These are phyloP conservation scores for Gymnocypris eckloni DNA, from an alignment of 2,797 vertebrate genomes.

Conservation along the genomic window DNA sequence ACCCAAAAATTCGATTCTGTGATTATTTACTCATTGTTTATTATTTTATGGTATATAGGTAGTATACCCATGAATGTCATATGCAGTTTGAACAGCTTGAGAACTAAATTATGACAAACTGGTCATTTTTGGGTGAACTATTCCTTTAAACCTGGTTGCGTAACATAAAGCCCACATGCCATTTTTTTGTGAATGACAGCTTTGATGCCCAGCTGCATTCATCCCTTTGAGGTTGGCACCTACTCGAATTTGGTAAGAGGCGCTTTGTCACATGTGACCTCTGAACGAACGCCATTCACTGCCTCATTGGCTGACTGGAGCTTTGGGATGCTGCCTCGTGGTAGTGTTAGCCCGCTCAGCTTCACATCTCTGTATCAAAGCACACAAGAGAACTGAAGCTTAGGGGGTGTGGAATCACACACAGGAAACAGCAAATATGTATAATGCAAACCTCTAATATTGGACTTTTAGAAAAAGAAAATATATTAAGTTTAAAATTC, in stretches of 20 bases:
- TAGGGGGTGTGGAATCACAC: constrained; percentile 25
- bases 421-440: constrained; percentile 26
- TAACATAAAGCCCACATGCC: constrained; percentile 30
- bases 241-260: constrained; percentile 82
- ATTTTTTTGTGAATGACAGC: constrained; percentile 55
- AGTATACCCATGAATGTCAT: neutral
- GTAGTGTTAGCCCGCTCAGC: constrained; percentile 71
- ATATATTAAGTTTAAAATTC: neutral
- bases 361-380: constrained; percentile 73
- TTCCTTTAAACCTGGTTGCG: neutral
- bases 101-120: neutral
- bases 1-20: neutral
- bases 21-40: neutral
- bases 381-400: constrained; percentile 52
- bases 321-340: constrained; percentile 68
- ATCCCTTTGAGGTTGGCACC: constrained; percentile 54
- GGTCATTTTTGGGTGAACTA: neutral
- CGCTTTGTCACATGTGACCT: constrained; percentile 79
- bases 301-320: constrained; percentile 65
- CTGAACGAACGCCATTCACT: constrained; percentile 61
- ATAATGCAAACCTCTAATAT: neutral
- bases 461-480: neutral
- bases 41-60: neutral
- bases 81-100: neutral
- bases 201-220: constrained; percentile 29